A percentile compares a stretch with the other conserved stretches of the same genome.
Evolutionary conservation across 2,113 vertebrate genomes (phyloP).

Genomic region (Toxotes chatareus): DNA sequence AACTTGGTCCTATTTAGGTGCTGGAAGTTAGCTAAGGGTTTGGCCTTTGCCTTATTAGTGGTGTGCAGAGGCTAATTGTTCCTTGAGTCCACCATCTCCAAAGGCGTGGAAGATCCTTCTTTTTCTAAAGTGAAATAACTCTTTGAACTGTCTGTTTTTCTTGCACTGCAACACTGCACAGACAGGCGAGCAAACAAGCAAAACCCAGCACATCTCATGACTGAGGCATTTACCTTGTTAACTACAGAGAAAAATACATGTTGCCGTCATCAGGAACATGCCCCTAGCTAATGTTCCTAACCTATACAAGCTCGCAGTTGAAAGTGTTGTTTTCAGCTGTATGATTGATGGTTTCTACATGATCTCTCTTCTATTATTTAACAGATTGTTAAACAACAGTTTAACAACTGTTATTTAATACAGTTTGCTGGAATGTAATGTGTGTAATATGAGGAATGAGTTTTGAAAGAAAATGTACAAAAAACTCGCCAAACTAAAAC

Average conservation of each 20-base stretch:
- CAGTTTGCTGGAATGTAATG: constrained; percentile 2
- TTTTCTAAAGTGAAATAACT: constrained; percentile 8
- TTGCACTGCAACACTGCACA: neutral
- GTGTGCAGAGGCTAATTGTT: neutral
- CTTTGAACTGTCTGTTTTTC: neutral
- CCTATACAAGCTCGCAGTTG: neutral
- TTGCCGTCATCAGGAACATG: constrained; percentile 12
- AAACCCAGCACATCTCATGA: constrained; percentile 31
- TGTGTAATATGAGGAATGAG: neutral
- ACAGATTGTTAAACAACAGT: neutral
- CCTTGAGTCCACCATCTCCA: constrained; percentile 1
- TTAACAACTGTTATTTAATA: neutral
- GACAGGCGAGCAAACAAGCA: constrained; percentile 5
- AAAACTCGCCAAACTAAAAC: neutral
- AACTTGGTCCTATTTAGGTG: constrained; percentile 43
- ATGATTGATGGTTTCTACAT: constrained; percentile 23
- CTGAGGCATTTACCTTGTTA: constrained; percentile 35
- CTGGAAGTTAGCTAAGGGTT: constrained; percentile 26
- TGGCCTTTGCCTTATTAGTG: constrained; percentile 8
- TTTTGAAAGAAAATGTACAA: neutral
- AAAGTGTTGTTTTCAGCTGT: neutral
- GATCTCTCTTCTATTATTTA: neutral
- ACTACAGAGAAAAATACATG: constrained; percentile 12
- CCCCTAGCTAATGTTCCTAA: constrained; percentile 35
- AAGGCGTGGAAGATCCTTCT: neutral